Conservation (phyloP, 92 coral and sea anemone species). For the Anthopleura xanthogrammica region DNA sequence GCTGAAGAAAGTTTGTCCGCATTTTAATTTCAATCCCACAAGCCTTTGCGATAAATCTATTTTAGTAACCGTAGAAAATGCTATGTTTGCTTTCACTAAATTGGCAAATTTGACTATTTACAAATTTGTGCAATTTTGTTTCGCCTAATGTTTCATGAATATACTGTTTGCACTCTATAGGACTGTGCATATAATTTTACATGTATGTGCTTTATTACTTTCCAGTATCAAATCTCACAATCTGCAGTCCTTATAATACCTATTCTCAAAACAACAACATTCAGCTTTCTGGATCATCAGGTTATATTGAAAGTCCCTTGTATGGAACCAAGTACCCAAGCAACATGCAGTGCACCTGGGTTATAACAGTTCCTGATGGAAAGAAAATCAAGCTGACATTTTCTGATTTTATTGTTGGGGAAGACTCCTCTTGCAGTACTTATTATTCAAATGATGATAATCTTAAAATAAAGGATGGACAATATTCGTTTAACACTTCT, state of each 20-base stretch:
- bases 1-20: too few species aligned
- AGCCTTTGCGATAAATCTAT: too few species aligned
- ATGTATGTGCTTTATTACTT: background rate
- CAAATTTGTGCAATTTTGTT: too few species aligned
- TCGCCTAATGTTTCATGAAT: too few species aligned
- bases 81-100: too few species aligned
- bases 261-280: conserved; percentile 17
- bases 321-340: conserved; percentile 22
- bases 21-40: too few species aligned
- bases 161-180: too few species aligned
- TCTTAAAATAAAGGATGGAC: conserved; percentile 7
- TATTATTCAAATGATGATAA: background rate
- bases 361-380: conserved; percentile 5
- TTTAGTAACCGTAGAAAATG: too few species aligned
- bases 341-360: conserved; percentile 37
- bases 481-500: background rate
- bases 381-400: conserved; percentile 7
- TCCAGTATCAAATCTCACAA: background rate
- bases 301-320: conserved; percentile 17
- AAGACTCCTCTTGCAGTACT: background rate
- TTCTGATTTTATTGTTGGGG: background rate
- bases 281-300: background rate
- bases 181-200: background rate
- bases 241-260: conserved; percentile 18
- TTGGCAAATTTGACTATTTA: too few species aligned